Evolutionary conservation across 2,797 vertebrate species (phyloP).

Genomic region (Melanotaenia trifasciata): DNA sequence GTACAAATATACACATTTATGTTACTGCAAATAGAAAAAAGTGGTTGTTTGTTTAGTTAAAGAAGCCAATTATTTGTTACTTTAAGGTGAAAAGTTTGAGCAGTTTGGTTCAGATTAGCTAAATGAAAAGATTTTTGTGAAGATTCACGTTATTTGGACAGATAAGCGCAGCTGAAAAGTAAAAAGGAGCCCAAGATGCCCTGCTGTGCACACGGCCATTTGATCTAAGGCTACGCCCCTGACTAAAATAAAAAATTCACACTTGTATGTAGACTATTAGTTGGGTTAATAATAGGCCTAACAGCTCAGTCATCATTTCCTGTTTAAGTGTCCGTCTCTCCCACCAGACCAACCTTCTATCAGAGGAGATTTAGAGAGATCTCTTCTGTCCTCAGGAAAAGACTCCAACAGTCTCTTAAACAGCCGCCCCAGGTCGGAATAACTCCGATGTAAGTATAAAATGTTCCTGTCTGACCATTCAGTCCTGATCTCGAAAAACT

Average conservation of each 20-base stretch:
- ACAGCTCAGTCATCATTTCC: background rate
- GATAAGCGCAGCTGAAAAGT: background rate
- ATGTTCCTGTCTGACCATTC: slow-evolving; percentile 98
- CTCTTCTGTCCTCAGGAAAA: slow-evolving; percentile 91
- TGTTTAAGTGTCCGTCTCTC: background rate
- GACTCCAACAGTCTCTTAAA: slow-evolving; percentile 90
- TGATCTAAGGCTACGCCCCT: slow-evolving; percentile 11
- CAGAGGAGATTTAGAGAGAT: slow-evolving; percentile 88
- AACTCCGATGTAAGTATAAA: slow-evolving; percentile 93
- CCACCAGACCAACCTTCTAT: slow-evolving; percentile 86
- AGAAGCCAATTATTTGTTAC: too few relatives aligned
- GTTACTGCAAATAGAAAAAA: background rate
- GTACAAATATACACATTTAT: background rate
- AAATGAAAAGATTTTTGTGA: background rate
- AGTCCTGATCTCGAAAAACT: slow-evolving; percentile 96
- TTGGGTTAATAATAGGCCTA: background rate
- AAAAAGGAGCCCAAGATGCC: background rate
- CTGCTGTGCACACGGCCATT: background rate
- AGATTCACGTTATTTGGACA: background rate
- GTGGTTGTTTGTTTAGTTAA: background rate
- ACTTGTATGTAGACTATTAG: too few relatives aligned
- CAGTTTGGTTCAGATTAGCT: background rate
- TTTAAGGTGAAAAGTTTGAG: background rate
- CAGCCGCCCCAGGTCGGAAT: slow-evolving; percentile 90
- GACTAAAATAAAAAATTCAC: background rate